Conservation (phyloP, 2,797 vertebrate species). For the Monodelphis domestica region DNA sequence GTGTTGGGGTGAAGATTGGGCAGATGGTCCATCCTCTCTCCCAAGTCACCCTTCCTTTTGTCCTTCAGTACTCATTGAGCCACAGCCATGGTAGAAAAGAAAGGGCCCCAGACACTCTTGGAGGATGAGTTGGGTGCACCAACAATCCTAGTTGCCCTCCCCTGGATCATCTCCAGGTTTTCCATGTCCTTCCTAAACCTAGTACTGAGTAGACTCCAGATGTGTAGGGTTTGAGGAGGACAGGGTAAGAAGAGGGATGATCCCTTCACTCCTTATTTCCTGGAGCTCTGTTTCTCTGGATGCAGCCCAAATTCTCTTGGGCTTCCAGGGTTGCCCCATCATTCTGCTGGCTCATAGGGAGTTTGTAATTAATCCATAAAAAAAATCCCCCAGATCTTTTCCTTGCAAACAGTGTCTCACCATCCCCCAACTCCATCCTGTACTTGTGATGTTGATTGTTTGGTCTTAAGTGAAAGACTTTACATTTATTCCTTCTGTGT, state of each 20-base stretch:
- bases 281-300: not conserved
- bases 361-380: not conserved
- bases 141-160: too few species aligned
- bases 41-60: not conserved
- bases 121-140: not conserved
- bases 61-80: too few species aligned
- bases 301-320: too few species aligned
- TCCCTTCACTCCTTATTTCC: not conserved
- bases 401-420: not conserved
- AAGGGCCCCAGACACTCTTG: not conserved
- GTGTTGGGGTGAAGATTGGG: not conserved
- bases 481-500: not conserved
- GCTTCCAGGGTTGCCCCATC: not conserved
- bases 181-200: not conserved
- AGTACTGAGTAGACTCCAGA: not conserved
- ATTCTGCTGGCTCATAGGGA: not conserved
- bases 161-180: not conserved
- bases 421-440: not conserved
- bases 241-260: not conserved
- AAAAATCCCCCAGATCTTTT: not conserved
- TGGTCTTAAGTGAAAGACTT: not conserved
- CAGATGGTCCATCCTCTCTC: not conserved
- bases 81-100: not conserved
- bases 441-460: not conserved
- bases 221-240: not conserved